Base-by-base conservation (phyloP, 1,140 invertebrate species). In the Galleria mellonella region DNA sequence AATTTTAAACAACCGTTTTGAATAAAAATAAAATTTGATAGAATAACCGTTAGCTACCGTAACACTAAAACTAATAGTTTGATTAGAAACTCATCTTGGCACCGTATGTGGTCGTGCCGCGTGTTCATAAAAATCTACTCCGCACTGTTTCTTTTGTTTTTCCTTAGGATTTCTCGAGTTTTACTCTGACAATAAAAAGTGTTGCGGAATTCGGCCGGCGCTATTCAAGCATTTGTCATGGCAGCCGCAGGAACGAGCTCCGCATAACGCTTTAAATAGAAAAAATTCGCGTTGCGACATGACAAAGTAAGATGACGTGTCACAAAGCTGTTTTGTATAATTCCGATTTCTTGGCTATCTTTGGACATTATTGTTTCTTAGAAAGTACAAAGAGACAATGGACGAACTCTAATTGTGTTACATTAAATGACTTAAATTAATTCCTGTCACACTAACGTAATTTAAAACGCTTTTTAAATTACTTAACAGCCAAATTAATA, bases 341-440 rank as follows among this genome's bases (percentile, higher is more conserved):
- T 71, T 66, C 29, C 51, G 51, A 72, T 77, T 77, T 74, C 62
- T 56, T 64, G 72, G 50, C 48, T 39, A 59, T 55, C 32, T 32
- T 47, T 60, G 55, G 46, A 52, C 47, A 38, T 47, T 61, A 57
- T 69, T 67, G 64, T 23, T 61, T 63, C 55, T 70, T 77, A 70
- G 72, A 81, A 77, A 81, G 67, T 62, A 44, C 40, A 17, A n/a
- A 31, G 47, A 57, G 28, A 72, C 67, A 76, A 72, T 73, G 38
- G 52, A 51, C 41, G 17, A 49, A 49, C 52, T 47, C 58, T 59
- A 64, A 78, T 73, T 70, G 62, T 70, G 62, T 70, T 72, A 66
- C 54, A 62, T 60, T 50, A 68, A 43, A 43, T 23, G 31, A n/a
- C n/a, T n/a, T 30, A 37, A 53, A 63, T 69, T 55, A 50, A 75